Evolutionary conservation across 2,797 vertebrate genomes (phyloP), one percentile per base, ranked within the genome.

Genomic region (Schizopygopsis pylzovi): DNA sequence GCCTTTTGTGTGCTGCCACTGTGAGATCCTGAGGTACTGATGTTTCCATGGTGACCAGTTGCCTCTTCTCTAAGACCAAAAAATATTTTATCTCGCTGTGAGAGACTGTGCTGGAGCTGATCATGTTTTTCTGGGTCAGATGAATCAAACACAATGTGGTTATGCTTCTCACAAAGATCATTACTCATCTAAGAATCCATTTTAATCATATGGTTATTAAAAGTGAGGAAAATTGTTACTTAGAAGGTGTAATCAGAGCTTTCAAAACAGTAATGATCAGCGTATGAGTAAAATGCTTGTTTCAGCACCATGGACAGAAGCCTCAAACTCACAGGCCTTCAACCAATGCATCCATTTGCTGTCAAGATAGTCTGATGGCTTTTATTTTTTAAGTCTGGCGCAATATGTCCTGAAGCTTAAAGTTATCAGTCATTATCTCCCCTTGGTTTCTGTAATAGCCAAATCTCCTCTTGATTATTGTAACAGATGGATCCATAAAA

Each of bases 71-170:
- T 59, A 85, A 83, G 82, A 86, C 81, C 86, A 87, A 87, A 87
- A 82, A 75, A 18, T n/a, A n/a, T n/a, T n/a, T 83, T 81, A 72
- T 81, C 52, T 82, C 78, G n/a, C 39, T 56, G 56, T 73, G 37
- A 83, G 65, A 87, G 75, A 78, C 85, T 28, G 43, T 80, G 80
- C 81, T 80, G 52, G 56, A 82, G n/a, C 86, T 90, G 86, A 90
- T 88, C 81, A 82, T 90, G 89, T 89, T 90, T 90, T 90, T 90
- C 84, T 90, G 86, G 89, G 89, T 90, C 87, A 90, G 85, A 83
- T 86, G 84, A 89, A 81, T 89, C 79, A 86, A 83, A 84, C 63
- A 86, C 63, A 87, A 89, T 84, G 61, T 28, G 78, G 52, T 85
- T 54, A 83, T 86, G 77, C 72, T 79, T 39, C 37, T 85, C 61